A percentile compares a stretch with the other conserved stretches of the same genome.
Conservation (phyloP, 2,113 vertebrate genomes). For the Anguilla japonica region DNA sequence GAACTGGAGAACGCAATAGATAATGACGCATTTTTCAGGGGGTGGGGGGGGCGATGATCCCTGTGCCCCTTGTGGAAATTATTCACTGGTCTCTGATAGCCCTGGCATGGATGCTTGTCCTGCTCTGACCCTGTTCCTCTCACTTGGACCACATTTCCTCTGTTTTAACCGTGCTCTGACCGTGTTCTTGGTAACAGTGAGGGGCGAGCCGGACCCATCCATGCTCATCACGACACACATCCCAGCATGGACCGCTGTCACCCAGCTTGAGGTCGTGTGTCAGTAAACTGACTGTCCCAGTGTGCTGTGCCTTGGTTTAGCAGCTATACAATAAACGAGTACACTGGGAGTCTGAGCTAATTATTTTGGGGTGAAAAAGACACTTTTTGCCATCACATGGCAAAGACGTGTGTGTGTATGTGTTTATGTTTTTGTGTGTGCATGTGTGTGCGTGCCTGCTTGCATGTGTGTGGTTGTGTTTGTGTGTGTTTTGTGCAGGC, state of each 20-base stretch:
- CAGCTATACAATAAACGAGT: background rate
- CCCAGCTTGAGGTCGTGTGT: background rate
- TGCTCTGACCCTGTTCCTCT: background rate
- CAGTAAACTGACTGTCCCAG: background rate
- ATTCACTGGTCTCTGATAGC: background rate
- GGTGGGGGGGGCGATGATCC: background rate
- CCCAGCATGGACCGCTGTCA: background rate
- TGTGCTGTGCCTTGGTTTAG: background rate
- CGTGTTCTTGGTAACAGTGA: background rate
- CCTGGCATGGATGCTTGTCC: background rate
- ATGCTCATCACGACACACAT: background rate
- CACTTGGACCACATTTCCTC: no score
- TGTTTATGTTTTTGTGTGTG: background rate
- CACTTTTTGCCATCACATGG: no score
- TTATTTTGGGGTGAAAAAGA: background rate
- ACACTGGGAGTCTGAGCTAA: background rate
- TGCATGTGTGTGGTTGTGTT: background rate
- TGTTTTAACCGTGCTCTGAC: background rate
- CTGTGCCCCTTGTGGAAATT: background rate
- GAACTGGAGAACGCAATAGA: background rate
- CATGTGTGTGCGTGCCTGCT: background rate
- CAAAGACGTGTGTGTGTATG: background rate
- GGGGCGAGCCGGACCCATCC: background rate
- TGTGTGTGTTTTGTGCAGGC: background rate
- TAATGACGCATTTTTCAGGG: background rate